Evolutionary conservation across 2,797 vertebrate species (phyloP).

Genomic region (Sternarchorhynchus goeldii): DNA sequence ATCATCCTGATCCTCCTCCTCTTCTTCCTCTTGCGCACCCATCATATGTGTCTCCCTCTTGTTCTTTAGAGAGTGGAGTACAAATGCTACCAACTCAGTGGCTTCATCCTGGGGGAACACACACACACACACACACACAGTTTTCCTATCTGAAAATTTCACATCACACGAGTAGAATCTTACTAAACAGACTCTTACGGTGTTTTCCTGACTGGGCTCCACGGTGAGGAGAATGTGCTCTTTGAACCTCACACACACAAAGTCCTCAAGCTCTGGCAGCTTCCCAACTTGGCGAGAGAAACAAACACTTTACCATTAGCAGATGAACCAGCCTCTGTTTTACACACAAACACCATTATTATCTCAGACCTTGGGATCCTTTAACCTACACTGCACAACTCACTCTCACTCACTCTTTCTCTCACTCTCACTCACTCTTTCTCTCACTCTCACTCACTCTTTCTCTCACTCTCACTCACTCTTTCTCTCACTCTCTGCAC

Average conservation of each 20-base stretch:
- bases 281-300: conserved; percentile 69
- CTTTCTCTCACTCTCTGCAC: neutral
- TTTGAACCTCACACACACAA: conserved; percentile 78
- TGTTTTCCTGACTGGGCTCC: conserved; percentile 74
- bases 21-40: conserved; percentile 64
- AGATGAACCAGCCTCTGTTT: neutral
- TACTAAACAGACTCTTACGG: conserved; percentile 71
- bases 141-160: neutral
- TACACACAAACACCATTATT: neutral
- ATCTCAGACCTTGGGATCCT: neutral
- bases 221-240: conserved; percentile 81
- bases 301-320: too few species aligned
- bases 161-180: neutral
- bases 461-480: neutral
- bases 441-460: neutral
- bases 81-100: conserved; percentile 76
- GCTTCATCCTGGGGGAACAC: conserved; percentile 75
- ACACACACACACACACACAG: conserved; percentile 2
- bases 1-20: conserved; percentile 62
- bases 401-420: too few species aligned
- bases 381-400: neutral
- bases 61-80: conserved; percentile 90
- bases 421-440: neutral
- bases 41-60: conserved; percentile 89
- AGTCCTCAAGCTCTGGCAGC: conserved; percentile 78